A percentile compares a stretch with the other conserved stretches of the same genome.
These are phyloP conservation scores for Excalfactoria chinensis DNA, from an alignment of 2,113 vertebrate species.

Conservation along the genomic window DNA sequence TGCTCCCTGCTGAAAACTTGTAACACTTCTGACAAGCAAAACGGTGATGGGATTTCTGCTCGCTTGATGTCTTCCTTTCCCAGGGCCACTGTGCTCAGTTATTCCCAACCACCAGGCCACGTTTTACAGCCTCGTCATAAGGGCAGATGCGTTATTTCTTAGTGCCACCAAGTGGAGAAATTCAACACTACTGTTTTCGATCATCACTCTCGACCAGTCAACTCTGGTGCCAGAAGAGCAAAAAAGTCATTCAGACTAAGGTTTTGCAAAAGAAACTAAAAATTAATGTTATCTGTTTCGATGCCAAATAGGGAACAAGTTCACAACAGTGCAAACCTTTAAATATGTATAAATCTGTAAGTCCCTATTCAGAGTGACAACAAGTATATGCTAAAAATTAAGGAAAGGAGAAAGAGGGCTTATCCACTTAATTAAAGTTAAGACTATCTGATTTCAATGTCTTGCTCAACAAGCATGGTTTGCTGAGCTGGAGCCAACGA, in stretches of 20 bases:
- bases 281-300: background rate
- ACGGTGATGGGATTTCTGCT: background rate
- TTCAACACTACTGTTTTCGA: background rate
- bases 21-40: background rate
- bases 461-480: background rate
- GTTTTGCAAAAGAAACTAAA: background rate
- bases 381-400: background rate
- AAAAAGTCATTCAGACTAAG: background rate
- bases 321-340: background rate
- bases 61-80: background rate
- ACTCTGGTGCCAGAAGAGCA: fast-evolving
- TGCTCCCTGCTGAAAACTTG: background rate
- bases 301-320: background rate
- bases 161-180: conserved; percentile 76
- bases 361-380: background rate
- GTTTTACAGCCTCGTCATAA: background rate
- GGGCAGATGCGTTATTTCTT: conserved; percentile 57
- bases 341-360: fast-evolving
- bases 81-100: background rate
- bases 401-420: background rate
- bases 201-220: fast-evolving
- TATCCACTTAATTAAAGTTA: background rate
- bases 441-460: background rate
- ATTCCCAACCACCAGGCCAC: background rate
- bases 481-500: background rate